These are phyloP conservation scores for Typhlichthys subterraneus DNA, from an alignment of 2,797 vertebrate species.

Conservation along the genomic window DNA sequence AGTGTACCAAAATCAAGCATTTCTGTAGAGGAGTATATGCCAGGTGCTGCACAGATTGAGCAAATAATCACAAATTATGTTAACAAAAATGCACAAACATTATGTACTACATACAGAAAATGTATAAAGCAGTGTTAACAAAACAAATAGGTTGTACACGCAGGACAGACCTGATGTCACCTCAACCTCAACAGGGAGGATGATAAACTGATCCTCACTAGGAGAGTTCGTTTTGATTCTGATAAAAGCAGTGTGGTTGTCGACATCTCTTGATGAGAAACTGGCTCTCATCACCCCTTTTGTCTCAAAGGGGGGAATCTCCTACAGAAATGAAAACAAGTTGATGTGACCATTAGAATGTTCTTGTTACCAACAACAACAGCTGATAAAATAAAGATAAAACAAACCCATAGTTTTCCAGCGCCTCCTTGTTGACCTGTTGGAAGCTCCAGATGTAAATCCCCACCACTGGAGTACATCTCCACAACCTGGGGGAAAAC, in stretches of 20 bases:
- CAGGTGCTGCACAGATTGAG: conserved; percentile 83
- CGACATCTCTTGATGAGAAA: conserved; percentile 96
- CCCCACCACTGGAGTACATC: conserved; percentile 98
- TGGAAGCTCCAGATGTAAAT: conserved; percentile 96
- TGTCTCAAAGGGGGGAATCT: conserved; percentile 98
- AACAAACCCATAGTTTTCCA: conserved; percentile 92
- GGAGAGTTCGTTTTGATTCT: conserved; percentile 96
- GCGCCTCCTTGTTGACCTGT: conserved; percentile 95
- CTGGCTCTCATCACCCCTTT: conserved; percentile 99
- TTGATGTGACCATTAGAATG: not conserved
- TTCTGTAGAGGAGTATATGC: conserved; percentile 97
- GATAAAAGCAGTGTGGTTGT: conserved; percentile 98
- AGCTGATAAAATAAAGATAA: not conserved
- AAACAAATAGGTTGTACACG: not conserved
- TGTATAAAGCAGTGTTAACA: not conserved
- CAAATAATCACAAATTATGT: conserved; percentile 4
- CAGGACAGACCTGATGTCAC: conserved; percentile 90
- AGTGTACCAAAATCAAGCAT: conserved; percentile 99
- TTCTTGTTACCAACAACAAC: not conserved
- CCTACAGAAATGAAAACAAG: conserved; percentile 72
- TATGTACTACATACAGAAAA: not conserved
- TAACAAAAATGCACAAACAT: not conserved
- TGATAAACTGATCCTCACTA: conserved; percentile 91
- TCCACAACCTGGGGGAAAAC: conserved; percentile 87
- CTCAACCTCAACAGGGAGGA: conserved; percentile 98